Base-by-base conservation (phyloP, 2,888 invertebrate genomes). In the Apamea monoglypha region DNA sequence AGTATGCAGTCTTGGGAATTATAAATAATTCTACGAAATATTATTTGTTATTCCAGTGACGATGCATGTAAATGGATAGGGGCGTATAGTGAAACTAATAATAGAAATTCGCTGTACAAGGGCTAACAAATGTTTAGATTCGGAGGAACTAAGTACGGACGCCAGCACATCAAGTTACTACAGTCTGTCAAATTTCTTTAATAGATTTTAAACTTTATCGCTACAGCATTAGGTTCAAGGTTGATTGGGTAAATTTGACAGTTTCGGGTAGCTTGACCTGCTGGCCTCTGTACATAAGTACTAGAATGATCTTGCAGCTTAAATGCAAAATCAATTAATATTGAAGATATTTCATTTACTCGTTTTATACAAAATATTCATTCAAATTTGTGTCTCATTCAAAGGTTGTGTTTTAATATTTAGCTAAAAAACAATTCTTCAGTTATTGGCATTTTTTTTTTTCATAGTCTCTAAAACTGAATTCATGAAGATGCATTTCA, bases 401-500 rank as follows among this genome's bases (percentile, higher is more conserved):
- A 3, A 68, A 63, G 36, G 29, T 77, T 50, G 32, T 66, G 56
- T 77, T 63, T 25, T 25, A 32, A 73, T 40, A 50, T n/a, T 29
- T 40, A 25, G 3, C 6, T 59, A 18, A 76, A 69, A 63, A 47
- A 16, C 0, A 18, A 47, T 40, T n/a, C 18, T 56, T 56, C 36
- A 25, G 29, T 73, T 18, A 18, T 64, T 29, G 18, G 16, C 32
- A n/a, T 36, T 83, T 2, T 53, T 83, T 2, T 53, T 21, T 50
- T 36, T 61, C 12, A 16, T 44, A 44, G 14, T 63, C 10, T 61
- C 10, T 25, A 40, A 32, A 32, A 61, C 25, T 50, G 16, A 66
- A 69, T 36, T 36, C 36, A n/a, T n/a, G 4, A 53, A 53, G 44
- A 44, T 83, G 53, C 10, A 61, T 83, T 83, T 53, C 44, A 44